Conservation (phyloP, 2,888 invertebrate genomes). For the Plagiodera versicolora region DNA sequence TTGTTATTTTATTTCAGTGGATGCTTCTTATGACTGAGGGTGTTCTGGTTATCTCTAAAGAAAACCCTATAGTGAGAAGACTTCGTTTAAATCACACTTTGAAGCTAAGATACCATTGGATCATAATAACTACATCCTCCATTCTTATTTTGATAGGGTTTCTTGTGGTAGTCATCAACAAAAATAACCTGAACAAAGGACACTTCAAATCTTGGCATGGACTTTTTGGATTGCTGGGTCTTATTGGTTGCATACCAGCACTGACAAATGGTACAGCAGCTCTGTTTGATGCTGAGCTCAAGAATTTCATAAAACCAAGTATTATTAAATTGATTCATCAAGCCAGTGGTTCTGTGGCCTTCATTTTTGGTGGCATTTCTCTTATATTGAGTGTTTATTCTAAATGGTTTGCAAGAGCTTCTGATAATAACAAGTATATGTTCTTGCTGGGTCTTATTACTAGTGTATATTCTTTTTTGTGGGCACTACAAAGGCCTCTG, state of each 20-base stretch:
- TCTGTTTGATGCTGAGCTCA: constrained; percentile 44
- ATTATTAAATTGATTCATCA: constrained; percentile 41
- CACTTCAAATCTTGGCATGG: constrained; percentile 51
- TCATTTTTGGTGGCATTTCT: constrained; percentile 39
- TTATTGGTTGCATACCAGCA: constrained; percentile 40
- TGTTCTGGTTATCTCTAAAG: constrained; percentile 44
- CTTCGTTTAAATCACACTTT: constrained; percentile 34
- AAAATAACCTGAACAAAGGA: constrained; percentile 42
- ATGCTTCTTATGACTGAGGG: constrained; percentile 50
- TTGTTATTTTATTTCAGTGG: constrained; percentile 51
- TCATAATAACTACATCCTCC: constrained; percentile 41
- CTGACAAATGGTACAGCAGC: constrained; percentile 45
- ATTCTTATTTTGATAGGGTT: constrained; percentile 42
- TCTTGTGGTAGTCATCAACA: constrained; percentile 42
- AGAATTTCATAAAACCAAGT: constrained; percentile 34
- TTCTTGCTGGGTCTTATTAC: constrained; percentile 30
- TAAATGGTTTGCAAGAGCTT: constrained; percentile 40
- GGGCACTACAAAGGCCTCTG: constrained; percentile 36
- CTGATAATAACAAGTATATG: constrained; percentile 26
- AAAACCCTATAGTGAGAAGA: constrained; percentile 43
- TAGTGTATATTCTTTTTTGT: constrained; percentile 27
- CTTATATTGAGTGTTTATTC: constrained; percentile 41
- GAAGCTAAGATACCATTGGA: constrained; percentile 47
- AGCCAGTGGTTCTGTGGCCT: constrained; percentile 35
- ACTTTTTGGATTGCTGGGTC: constrained; percentile 45